These are phyloP conservation scores for Lucinisca nassula DNA, from an alignment of 2,888 invertebrate species.

Conservation along the genomic window DNA sequence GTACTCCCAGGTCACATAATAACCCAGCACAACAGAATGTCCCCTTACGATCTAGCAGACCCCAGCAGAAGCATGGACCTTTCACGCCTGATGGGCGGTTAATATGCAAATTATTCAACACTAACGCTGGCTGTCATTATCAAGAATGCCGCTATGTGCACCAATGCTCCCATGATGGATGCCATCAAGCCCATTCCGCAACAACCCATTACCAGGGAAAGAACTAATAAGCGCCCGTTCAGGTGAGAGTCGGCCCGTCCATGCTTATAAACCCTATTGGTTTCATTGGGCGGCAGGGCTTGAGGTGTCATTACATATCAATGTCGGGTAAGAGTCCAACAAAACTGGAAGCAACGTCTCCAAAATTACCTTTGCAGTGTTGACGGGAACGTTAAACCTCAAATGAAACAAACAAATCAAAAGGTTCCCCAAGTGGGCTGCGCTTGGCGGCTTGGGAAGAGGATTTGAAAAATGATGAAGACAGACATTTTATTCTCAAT, in stretches of 20 bases:
- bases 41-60: not conserved
- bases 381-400: no score
- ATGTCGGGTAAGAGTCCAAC: no score
- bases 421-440: not conserved
- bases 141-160: not conserved
- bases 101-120: not conserved
- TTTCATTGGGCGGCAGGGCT: no score
- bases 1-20: not conserved
- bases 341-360: no score
- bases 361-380: no score
- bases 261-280: no score
- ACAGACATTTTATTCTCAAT: conserved; percentile 11
- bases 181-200: not conserved
- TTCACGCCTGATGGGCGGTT: not conserved
- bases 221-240: not conserved
- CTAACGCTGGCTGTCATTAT: not conserved
- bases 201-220: not conserved
- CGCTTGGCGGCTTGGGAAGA: not conserved
- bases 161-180: not conserved
- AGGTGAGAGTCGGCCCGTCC: no score
- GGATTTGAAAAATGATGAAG: not conserved
- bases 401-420: no score
- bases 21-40: not conserved
- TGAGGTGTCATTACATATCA: no score
- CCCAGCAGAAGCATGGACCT: not conserved